A percentile compares a stretch with the other conserved stretches of the same genome.
These are phyloP conservation scores for Malurus splendens DNA, from an alignment of 2,797 vertebrate species.

Conservation along the genomic window DNA sequence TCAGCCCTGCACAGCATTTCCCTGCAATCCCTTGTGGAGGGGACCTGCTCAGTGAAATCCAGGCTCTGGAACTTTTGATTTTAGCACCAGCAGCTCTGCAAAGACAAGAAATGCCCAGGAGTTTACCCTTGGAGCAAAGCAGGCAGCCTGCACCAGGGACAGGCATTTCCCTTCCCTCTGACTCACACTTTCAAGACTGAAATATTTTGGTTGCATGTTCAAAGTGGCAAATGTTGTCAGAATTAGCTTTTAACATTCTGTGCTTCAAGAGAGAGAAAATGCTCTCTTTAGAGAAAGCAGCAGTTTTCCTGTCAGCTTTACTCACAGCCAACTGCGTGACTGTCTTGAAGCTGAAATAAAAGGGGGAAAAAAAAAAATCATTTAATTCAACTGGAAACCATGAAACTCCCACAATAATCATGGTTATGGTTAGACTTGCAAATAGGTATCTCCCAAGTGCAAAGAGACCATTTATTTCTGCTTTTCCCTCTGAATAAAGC, in stretches of 20 bases:
- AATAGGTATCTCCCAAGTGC: neutral
- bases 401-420: neutral
- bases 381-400: neutral
- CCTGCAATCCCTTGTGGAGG: neutral
- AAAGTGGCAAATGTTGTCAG: neutral
- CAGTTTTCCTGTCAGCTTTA: neutral
- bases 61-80: neutral
- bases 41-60: neutral
- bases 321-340: neutral
- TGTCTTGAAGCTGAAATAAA: neutral
- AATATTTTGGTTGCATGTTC: neutral
- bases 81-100: neutral
- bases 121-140: neutral
- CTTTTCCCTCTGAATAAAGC: neutral
- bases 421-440: neutral
- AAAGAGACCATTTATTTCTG: neutral
- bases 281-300: neutral
- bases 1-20: constrained; percentile 27
- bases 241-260: neutral
- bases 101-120: neutral
- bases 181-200: neutral
- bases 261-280: neutral
- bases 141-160: neutral
- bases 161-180: neutral
- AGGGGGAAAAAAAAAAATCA: neutral